Evolutionary conservation across 2,888 invertebrate species (phyloP), one percentile per base, ranked within the genome.

Genomic region (Dendrolimus pini): DNA sequence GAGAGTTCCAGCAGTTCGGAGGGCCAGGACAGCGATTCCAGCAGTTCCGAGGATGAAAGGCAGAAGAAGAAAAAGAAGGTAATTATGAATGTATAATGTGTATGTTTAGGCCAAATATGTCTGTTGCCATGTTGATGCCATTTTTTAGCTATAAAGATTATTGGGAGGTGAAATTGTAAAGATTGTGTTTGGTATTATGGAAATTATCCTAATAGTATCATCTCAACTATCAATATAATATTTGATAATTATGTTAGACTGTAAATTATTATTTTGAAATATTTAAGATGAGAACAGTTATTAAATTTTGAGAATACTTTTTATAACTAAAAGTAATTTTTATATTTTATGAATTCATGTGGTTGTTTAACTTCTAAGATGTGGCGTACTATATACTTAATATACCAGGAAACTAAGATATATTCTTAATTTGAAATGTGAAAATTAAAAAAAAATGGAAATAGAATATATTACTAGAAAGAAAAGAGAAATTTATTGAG

Each of bases 1-100:
- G 92, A 89, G 41, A 87, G 89, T 56, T 89, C 88, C n/a, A 91
- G 80, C 66, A 89, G 87, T 59, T 86, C 82, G 52, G 85, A 83
- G 1, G 83, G 79, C 59, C 89, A 85, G 60, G 83, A 82, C 64
- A 82, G 80, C 62, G 85, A 83, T 60, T 73, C 78, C 1, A 77
- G 64, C 61, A 80, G 75, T 61, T 81, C 88, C 0, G 89, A 83
- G 58, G 88, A 85, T 52, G 85, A 83, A 41, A 74, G 75, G 52
- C 81, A 80, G 63, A 86, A 80, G 62, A 87, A 85, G 66, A 89
- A 86, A 70, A 88, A 86, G 66, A 88, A 89, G 89, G 89, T 89
- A 88, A 77, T 75, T 78, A 68, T 62, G 55, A 57, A 55, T 30
- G 30, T 60, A 62, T 59, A 41, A 47, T 41, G 47, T 55, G 18